Evolutionary conservation across 2,113 vertebrate species (phyloP).

Genomic region (Pterophyllum scalare): DNA sequence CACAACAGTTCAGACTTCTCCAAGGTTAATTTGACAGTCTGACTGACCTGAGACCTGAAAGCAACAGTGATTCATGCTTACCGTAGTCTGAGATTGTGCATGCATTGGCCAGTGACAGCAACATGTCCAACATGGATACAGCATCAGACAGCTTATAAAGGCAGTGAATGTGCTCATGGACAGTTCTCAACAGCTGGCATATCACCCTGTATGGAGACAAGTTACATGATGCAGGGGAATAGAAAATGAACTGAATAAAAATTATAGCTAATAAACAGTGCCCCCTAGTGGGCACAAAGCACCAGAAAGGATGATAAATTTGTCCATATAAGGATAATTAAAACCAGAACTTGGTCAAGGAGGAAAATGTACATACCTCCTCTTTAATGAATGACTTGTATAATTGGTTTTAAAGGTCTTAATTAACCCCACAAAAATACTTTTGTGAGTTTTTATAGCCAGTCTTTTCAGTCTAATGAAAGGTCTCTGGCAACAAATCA

Average conservation of each 20-base stretch:
- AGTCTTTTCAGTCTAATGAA: no score
- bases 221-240: background rate
- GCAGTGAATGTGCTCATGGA: conserved; percentile 93
- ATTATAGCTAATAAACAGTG: conserved; percentile 19
- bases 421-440: background rate
- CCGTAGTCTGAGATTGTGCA: conserved; percentile 96
- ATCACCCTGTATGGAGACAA: conserved; percentile 85
- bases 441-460: background rate
- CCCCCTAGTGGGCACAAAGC: conserved; percentile 54
- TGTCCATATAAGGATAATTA: background rate
- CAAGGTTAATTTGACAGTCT: conserved; percentile 27
- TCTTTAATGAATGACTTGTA: background rate
- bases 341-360: background rate
- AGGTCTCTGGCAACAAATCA: no score
- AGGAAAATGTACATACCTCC: background rate
- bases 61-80: conserved; percentile 61
- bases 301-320: background rate
- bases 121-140: conserved; percentile 97
- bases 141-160: conserved; percentile 94
- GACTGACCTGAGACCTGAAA: background rate
- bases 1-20: conserved; percentile 25
- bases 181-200: conserved; percentile 88
- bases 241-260: background rate
- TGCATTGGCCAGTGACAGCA: conserved; percentile 91
- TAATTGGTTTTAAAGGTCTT: background rate